A percentile compares a stretch with the other conserved stretches of the same genome.
phyloP scores from a whole-genome alignment of 2,888 invertebrate genomes.

The Perithous albicinctus region DNA sequence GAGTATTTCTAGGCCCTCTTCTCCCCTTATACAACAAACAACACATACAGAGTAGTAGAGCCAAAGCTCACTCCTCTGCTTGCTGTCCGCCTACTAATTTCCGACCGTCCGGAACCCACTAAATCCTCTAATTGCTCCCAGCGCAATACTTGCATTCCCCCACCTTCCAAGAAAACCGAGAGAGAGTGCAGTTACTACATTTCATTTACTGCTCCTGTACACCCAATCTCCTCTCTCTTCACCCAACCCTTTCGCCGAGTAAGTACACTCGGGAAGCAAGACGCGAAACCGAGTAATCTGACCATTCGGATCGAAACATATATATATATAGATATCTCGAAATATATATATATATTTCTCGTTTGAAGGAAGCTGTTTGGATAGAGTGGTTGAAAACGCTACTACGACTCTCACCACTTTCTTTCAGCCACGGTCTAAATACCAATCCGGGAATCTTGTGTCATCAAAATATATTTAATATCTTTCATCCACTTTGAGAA shows the following conservation, averaged over 20 bases:
- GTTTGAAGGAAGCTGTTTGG: constrained; percentile 4
- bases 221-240: constrained; percentile 13
- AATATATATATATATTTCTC: constrained; percentile 6
- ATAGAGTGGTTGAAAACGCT: constrained; percentile 46
- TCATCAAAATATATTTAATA: background rate
- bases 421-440: constrained; percentile 16
- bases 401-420: constrained; percentile 15
- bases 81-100: constrained; percentile 72
- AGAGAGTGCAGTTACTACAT: constrained; percentile 43
- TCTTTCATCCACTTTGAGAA: background rate
- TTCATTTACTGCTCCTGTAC: constrained; percentile 49
- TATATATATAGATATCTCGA: too few relatives aligned
- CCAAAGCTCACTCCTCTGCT: constrained; percentile 57
- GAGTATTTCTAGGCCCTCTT: constrained; percentile 18
- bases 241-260: constrained; percentile 26
- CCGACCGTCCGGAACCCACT: constrained; percentile 63
- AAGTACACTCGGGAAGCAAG: constrained; percentile 23
- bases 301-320: constrained; percentile 34
- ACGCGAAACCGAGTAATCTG: constrained; percentile 44
- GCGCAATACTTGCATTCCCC: constrained; percentile 61
- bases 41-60: background rate
- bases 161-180: constrained; percentile 39
- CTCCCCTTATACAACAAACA: constrained; percentile 9
- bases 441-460: background rate
- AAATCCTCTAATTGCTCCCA: constrained; percentile 71